Base-by-base conservation (phyloP, 2,113 vertebrate genomes). In the Ochotona curzoniae region DNA sequence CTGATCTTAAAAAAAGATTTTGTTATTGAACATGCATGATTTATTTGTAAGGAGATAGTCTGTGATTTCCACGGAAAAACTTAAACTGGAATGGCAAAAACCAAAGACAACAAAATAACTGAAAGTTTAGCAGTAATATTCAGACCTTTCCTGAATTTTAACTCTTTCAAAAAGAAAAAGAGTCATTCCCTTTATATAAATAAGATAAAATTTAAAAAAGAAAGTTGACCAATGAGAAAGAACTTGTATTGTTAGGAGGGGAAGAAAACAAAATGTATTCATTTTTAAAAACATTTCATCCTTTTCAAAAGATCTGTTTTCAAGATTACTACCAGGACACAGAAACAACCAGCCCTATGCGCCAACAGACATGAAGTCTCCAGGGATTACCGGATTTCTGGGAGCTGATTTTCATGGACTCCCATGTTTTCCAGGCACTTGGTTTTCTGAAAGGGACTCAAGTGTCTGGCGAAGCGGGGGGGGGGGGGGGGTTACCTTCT, bases 401-500 rank as follows among this genome's bases (percentile, higher is more conserved):
- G 81, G 57, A 57, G 75, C 4, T 28, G 0, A 76, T 91, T 93
- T 84, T 71, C 76, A 30, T 49, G 71, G 49, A 86, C 26, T 7
- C 26, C 20, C 67, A 90, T 32, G 5, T 64, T 38, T 28, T 18
- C 12, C 15, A 30, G 17, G 8, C 17, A 15, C 0, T 8, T 8
- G 21, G 20, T 15, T 25, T 66, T 87, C 44, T 13, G 21, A 61
- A 49, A 82, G 35, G 61, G 80, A 49, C 14, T 2, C 1, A 49
- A 61, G 15, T 32, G 8, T 21, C 66, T 47, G 47, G 11, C 54
- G 38, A 78, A 67, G 21, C 7, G 71, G 0, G n/a, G 0, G 23
- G 79, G 98, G 21, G 5, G 71, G 0, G n/a, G 0, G 23, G 79
- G 98, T 98, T 98, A 99, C 99, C 99, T 98, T 99, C 99, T 98